A percentile compares a stretch with the other conserved stretches of the same genome.
Evolutionary conservation across 37 sponge, comb jelly and placozoan genomes (phyloP).

Genomic region (Lycopodina hypogea): DNA sequence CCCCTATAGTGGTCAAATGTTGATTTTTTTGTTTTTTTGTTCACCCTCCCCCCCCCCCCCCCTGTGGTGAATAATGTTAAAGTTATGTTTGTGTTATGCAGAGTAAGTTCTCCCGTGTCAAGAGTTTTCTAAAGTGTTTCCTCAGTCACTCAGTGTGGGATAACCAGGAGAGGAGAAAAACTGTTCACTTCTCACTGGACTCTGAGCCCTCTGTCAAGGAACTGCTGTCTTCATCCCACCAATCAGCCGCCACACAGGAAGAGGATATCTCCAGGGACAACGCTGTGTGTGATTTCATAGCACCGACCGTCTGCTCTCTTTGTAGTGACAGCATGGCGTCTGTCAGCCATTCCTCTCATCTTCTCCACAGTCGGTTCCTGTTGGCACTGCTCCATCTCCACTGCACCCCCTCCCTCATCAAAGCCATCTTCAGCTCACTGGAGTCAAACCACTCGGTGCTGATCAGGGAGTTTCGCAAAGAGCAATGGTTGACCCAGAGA

Average conservation of each 20-base stretch:
- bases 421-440: constrained; percentile 7
- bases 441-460: constrained; percentile 6
- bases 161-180: constrained; percentile 5
- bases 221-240: not conserved
- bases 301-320: constrained; percentile 22
- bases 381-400: constrained; percentile 6
- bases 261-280: not conserved
- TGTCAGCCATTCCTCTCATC: not conserved
- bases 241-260: not conserved
- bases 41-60: not conserved
- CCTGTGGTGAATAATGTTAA: too few species aligned
- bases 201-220: not conserved
- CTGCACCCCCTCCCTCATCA: not conserved
- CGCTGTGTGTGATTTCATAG: not conserved
- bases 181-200: not conserved
- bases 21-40: too few species aligned
- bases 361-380: constrained; percentile 19
- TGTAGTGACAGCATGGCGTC: constrained; percentile 21
- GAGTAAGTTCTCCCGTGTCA: constrained; percentile 16
- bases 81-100: too few species aligned
- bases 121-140: not conserved
- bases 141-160: not conserved
- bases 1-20: too few species aligned
- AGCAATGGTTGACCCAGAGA: not conserved
- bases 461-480: not conserved